Base-by-base conservation (phyloP, 2,113 vertebrate species). In the Drymodes brunneopygia region DNA sequence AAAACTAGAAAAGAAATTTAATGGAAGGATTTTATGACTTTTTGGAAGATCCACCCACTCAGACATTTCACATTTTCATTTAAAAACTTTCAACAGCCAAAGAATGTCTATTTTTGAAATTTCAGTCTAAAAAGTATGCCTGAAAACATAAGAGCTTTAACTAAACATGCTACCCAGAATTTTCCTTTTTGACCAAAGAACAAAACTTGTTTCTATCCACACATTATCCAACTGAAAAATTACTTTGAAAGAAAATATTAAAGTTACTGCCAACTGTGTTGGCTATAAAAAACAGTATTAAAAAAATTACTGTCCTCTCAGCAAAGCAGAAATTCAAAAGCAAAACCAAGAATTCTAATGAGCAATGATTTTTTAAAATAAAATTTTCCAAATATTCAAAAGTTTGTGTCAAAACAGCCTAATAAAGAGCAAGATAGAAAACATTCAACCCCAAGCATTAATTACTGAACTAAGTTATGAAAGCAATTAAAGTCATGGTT, bases 161-260 rank as follows among this genome's bases (percentile, higher is more conserved):
- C 51, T 47, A 83, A 88, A 86, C 29, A 42, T 47, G 42, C 69
- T 73, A 86, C 12, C 48, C 75, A 78, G 51, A 91, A 86, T 83
- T 67, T 77, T 89, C 86, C 48, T n/a, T 18, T 94, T 86, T 79
- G 80, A 51, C 60, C 92, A 91, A 74, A 91, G 56, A 95, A 86
- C 47, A 35, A 78, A 66, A 91, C 65, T 88, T 78, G 36, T 42
- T 92, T 88, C 82, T 84, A 81, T 71, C 47, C 48, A 56, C 36
- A 86, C 31, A 64, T 38, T 48, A 92, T 28, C 17, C 53, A 86
- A 71, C 38, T 15, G 27, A 92, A 80, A 42, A 65, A 66, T 51
- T 93, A 83, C 79, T 94, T 78, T 93, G 40, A 92, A 95, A 81
- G 87, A 91, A 92, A 81, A 94, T 53, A 88, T 33, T 27, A 54